phyloP scores from a whole-genome alignment of 2,888 invertebrate species.

The Andrena flavipes region DNA sequence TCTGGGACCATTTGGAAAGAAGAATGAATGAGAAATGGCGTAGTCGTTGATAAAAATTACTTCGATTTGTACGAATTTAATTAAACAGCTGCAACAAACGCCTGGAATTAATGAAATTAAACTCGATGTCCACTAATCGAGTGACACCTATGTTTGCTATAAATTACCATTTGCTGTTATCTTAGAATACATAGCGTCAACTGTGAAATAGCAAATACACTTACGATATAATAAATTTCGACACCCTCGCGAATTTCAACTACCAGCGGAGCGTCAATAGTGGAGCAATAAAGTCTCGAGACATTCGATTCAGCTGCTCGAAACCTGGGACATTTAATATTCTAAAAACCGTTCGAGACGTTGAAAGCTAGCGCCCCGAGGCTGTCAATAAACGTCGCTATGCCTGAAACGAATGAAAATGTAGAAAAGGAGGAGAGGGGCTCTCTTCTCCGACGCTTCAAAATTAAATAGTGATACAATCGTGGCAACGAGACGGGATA shows the following conservation, averaged over 20 bases:
- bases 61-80: too few relatives aligned
- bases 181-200: too few relatives aligned
- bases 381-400: slow-evolving; percentile 17
- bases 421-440: background rate
- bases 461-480: slow-evolving; percentile 26
- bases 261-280: background rate
- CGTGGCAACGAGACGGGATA: slow-evolving; percentile 1
- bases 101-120: too few relatives aligned
- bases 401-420: background rate
- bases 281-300: background rate
- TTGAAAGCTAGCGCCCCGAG: background rate
- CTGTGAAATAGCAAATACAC: too few relatives aligned
- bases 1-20: background rate
- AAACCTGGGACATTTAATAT: slow-evolving; percentile 16
- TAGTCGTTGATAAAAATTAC: too few relatives aligned
- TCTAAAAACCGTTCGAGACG: slow-evolving; percentile 4
- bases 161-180: too few relatives aligned
- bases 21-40: too few relatives aligned
- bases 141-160: too few relatives aligned
- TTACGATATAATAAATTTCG: too few relatives aligned
- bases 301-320: background rate
- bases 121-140: too few relatives aligned
- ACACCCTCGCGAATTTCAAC: background rate
- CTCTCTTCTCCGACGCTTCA: slow-evolving; percentile 1
- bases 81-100: too few relatives aligned